Base-by-base conservation (phyloP, 2,888 invertebrate species). In the Halocaridina rubra region DNA sequence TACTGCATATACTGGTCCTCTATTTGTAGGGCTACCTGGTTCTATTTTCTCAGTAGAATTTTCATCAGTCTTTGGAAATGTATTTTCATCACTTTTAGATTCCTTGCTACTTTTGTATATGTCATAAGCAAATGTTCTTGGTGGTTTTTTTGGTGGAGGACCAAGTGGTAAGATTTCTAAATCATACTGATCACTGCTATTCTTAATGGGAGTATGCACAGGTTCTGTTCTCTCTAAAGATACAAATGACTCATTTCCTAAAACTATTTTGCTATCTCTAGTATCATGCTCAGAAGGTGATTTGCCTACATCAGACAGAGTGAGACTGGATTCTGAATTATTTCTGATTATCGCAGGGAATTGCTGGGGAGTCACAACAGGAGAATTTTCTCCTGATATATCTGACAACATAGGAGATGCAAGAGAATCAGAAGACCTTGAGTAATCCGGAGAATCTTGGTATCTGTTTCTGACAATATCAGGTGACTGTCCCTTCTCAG, bases 121-220 rank as follows among this genome's bases (percentile, higher is more conserved):
- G 72, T 86, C 86, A 61, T 86, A 86, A 22, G 86, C 86, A 59
- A 86, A 86, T 16, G 86, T 86, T 76, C 86, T 74, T 57, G 86
- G 86, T 2, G 86, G 86, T 22, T 86, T 86, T 33, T 79, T 86
- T 0, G 86, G 86, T 3, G 86, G 86, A 13, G 81, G 75, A 7
- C 86, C 86, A 16, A 27, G 13, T n/a, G 86, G 86, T n/a, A 86
- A 53, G 46, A 74, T 46, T 30, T 78, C 71, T 0, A 29, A 8
- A 16, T 79, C 71, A 5, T 24, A 4, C 1, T 72, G 72, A 24
- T 64, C 67, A 10, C 19, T 7, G 27, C 5, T 24, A 27, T 67
- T 67, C 8, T 39, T 19, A 64, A 16, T 39, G 3, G 22, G 7
- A 29, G 39, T 39, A 29, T 27, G 24, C 13, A 13, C n/a, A 13